Percentiles rank a stretch among this genome's conserved stretches.
Evolutionary conservation across 1,140 invertebrate genomes (phyloP).

Genomic region (Drosophila carrolli): DNA sequence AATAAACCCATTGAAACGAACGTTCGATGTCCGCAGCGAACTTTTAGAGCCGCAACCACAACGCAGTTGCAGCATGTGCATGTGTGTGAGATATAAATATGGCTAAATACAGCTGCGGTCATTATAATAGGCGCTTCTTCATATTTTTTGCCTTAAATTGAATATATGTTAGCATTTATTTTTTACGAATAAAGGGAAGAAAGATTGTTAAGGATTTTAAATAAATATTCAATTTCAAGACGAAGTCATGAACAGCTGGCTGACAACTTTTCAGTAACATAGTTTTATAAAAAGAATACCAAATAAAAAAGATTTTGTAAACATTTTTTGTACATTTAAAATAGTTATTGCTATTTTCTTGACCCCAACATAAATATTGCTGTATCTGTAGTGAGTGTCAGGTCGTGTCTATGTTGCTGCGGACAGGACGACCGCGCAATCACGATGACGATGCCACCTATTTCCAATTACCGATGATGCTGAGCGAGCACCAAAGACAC

Average conservation of each 20-base stretch:
- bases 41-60: slow-evolving; percentile 67
- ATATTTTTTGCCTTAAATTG: too few relatives aligned
- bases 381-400: slow-evolving; percentile 23
- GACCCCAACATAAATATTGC: neutral
- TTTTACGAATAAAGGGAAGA: too few relatives aligned
- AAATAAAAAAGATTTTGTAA: neutral
- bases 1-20: slow-evolving; percentile 67
- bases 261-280: too few relatives aligned
- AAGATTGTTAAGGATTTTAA: too few relatives aligned
- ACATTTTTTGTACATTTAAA: neutral
- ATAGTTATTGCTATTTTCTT: slow-evolving; percentile 1
- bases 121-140: neutral
- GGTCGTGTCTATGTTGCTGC: slow-evolving; percentile 36
- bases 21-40: slow-evolving; percentile 34
- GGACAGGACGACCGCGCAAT: slow-evolving; percentile 61
- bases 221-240: too few relatives aligned
- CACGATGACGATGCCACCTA: slow-evolving; percentile 70
- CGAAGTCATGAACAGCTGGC: too few relatives aligned
- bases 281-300: too few relatives aligned
- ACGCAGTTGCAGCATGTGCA: slow-evolving; percentile 40
- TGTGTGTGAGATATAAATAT: slow-evolving; percentile 6
- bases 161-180: too few relatives aligned
- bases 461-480: slow-evolving; percentile 78
- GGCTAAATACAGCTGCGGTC: neutral
- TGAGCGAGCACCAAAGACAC: slow-evolving; percentile 37